Conservation (phyloP, 2,888 invertebrate genomes). For the Lagria hirta region DNA sequence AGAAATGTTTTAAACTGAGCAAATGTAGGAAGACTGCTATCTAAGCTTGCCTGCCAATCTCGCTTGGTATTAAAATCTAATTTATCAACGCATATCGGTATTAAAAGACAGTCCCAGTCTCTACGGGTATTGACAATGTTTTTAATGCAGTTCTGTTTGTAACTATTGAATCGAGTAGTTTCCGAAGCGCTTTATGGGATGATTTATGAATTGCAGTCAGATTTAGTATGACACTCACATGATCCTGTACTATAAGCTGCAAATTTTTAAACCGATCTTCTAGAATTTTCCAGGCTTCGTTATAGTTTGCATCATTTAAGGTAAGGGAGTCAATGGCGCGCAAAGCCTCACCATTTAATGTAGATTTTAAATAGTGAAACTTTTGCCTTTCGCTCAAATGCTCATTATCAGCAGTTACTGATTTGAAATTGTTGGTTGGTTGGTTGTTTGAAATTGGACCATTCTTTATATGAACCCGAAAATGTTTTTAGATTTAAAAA, state of each 20-base stretch:
- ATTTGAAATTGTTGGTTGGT: conserved; percentile 1
- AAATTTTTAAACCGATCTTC: conserved; percentile 1
- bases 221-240: not conserved
- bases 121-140: not conserved
- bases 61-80: not conserved
- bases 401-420: not conserved
- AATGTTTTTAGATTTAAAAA: conserved; percentile 1
- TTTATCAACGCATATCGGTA: not conserved
- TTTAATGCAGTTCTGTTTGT: not conserved
- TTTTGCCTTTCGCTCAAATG: not conserved
- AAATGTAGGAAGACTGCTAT: not conserved
- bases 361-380: not conserved
- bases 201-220: not conserved
- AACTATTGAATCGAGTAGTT: not conserved
- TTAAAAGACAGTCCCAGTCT: not conserved
- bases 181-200: not conserved
- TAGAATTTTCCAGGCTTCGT: not conserved
- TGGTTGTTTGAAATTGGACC: conserved; percentile 4
- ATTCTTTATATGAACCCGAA: not conserved
- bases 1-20: not conserved
- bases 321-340: not conserved
- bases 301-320: not conserved
- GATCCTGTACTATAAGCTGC: not conserved
- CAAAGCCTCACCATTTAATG: not conserved
- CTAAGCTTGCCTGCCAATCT: not conserved